Evolutionary conservation across 1,140 invertebrate genomes (phyloP).

Genomic region (Brachionus koreanus): DNA sequence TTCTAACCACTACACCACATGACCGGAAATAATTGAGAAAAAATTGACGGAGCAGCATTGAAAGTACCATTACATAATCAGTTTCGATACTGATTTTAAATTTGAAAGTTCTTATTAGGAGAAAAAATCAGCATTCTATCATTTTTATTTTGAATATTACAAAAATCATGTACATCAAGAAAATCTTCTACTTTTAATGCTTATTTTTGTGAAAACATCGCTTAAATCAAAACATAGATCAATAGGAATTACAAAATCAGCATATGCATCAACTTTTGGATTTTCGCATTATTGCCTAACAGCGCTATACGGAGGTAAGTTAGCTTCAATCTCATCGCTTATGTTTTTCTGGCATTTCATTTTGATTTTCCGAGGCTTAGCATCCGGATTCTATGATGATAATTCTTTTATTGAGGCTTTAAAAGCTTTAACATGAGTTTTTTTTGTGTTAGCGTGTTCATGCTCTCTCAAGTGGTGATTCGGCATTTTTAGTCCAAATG

Average conservation of each 20-base stretch:
- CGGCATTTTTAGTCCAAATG: neutral
- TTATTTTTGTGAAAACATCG: neutral
- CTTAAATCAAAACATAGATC: neutral
- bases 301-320: neutral
- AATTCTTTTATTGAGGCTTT: neutral
- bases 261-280: neutral
- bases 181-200: neutral
- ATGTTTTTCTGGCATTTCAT: neutral
- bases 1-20: too few relatives aligned
- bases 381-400: neutral
- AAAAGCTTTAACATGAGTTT: neutral
- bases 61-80: neutral
- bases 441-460: slow-evolving; percentile 1
- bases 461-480: neutral
- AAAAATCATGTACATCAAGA: neutral
- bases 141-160: neutral
- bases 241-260: neutral
- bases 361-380: neutral
- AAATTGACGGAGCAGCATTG: neutral
- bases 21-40: neutral
- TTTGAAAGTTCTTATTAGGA: neutral
- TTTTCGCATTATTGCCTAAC: neutral
- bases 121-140: neutral
- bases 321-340: neutral
- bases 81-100: neutral